Evolutionary conservation across 1,140 invertebrate species (phyloP), one percentile per base, ranked within the genome.

Genomic region (Eueides isabella): DNA sequence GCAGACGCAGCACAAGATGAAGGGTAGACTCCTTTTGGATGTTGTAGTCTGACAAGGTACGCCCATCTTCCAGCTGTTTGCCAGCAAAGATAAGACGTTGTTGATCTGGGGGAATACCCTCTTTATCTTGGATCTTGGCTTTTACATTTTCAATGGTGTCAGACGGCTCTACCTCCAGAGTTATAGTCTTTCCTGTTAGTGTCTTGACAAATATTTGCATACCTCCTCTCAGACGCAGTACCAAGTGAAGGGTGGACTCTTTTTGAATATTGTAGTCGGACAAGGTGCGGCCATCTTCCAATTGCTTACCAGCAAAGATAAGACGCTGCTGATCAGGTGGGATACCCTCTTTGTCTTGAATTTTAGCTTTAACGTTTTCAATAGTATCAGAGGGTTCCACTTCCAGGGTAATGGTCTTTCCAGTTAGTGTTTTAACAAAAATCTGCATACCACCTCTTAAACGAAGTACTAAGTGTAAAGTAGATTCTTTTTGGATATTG

Each of bases 401-500:
- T 4, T 55, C 48, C 3, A 55, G 3, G 26, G 48, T 55, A 2
- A 55, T 55, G 2, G 48, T 55, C 12, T 55, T 55, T 11, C 48
- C 48, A 26, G 48, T 55, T 2, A 55, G 48, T 0, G 48, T 55
- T 12, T 55, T 55, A 11, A 55, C 48, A 55, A 55, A 55, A 2
- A 55, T 55, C 7, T 55, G 48, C 48, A 55, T 55, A 1, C 48
- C 48, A 26, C 48, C 48, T 3, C 48, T 2, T 1, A 55, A 23
- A 3, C 48, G 48, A 0, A 55, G 11, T 2, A 55, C 48, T 2
- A 55, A 12, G 19, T 55, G 48, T 4, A 55, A 11, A 0, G 97
- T 96, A 0, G 95, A 96, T 72, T 96, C 95, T 70, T 97, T 97
- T 82, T 97, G 96, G 76, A 98, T 97, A 76, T 97, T 97, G 82